These are phyloP conservation scores for Seira sanloemensis DNA, from an alignment of 2,888 invertebrate species.

Conservation along the genomic window DNA sequence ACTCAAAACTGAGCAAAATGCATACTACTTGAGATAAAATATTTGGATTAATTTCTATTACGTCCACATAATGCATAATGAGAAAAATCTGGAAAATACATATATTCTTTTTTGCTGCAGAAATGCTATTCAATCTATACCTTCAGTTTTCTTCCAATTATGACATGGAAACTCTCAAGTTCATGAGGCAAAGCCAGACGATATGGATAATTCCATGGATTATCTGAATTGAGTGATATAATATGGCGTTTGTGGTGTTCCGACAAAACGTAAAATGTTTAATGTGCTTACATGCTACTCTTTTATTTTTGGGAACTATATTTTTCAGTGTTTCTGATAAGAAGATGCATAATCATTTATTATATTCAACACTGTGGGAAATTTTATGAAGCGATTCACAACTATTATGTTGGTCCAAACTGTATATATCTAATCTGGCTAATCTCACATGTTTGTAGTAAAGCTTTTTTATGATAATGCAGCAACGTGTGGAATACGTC, in stretches of 20 bases:
- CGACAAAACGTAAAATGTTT: not conserved
- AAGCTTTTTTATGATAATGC: not conserved
- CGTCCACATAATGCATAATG: not conserved
- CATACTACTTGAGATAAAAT: no score
- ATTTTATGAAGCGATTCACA: not conserved
- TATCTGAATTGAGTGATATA: not conserved
- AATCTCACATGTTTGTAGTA: no score
- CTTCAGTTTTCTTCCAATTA: no score
- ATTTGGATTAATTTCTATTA: not conserved
- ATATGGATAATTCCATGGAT: no score
- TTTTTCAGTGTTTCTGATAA: not conserved
- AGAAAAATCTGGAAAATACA: not conserved
- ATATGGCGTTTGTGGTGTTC: not conserved
- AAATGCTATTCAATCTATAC: not conserved
- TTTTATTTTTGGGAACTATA: constrained; percentile 6
- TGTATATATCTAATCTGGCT: not conserved
- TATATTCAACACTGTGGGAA: not conserved
- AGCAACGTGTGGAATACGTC: not conserved
- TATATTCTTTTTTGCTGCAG: no score
- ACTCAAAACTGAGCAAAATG: no score
- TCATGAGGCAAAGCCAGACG: no score
- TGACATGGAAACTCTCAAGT: no score
- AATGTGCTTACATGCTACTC: not conserved
- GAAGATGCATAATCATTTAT: not conserved
- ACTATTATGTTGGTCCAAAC: not conserved